These are phyloP conservation scores for Protomyctophum bolini DNA, from an alignment of 2,113 vertebrate genomes.

Conservation along the genomic window DNA sequence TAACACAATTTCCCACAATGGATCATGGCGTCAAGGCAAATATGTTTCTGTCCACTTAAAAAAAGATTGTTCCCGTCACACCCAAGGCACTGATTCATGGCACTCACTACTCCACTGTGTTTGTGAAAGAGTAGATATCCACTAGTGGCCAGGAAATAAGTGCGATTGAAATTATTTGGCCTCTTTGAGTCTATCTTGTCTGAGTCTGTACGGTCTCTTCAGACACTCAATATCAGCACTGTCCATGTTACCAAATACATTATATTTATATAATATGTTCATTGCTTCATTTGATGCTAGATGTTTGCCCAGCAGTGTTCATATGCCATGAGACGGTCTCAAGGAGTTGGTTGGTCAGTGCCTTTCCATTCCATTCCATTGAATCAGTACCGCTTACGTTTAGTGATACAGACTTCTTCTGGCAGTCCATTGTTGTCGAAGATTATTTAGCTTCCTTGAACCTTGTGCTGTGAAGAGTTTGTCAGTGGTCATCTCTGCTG, in stretches of 20 bases:
- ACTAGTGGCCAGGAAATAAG: neutral
- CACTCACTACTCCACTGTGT: slow-evolving; percentile 28
- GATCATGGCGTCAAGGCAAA: slow-evolving; percentile 55
- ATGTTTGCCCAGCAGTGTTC: slow-evolving; percentile 1
- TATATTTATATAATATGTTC: slow-evolving; percentile 23
- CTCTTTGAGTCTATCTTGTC: slow-evolving; percentile 13
- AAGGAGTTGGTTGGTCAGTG: neutral
- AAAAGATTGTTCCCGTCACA: slow-evolving; percentile 4
- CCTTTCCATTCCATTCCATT: slow-evolving; percentile 6
- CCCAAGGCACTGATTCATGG: slow-evolving; percentile 59
- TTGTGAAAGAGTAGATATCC: slow-evolving; percentile 31
- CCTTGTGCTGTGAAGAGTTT: too few species aligned
- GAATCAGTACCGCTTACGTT: neutral
- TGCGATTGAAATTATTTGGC: slow-evolving; percentile 3
- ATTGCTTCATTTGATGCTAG: slow-evolving; percentile 8
- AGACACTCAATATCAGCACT: neutral
- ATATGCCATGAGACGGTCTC: neutral
- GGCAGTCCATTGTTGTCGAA: too few species aligned
- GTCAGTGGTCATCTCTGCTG: too few species aligned
- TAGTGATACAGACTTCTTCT: too few species aligned
- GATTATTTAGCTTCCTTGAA: too few species aligned
- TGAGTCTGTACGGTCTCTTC: slow-evolving; percentile 3
- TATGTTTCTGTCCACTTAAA: slow-evolving; percentile 12
- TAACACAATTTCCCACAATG: slow-evolving; percentile 4
- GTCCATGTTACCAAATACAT: neutral